Conservation (phyloP, 2,113 vertebrate genomes). For the Clarias gariepinus region DNA sequence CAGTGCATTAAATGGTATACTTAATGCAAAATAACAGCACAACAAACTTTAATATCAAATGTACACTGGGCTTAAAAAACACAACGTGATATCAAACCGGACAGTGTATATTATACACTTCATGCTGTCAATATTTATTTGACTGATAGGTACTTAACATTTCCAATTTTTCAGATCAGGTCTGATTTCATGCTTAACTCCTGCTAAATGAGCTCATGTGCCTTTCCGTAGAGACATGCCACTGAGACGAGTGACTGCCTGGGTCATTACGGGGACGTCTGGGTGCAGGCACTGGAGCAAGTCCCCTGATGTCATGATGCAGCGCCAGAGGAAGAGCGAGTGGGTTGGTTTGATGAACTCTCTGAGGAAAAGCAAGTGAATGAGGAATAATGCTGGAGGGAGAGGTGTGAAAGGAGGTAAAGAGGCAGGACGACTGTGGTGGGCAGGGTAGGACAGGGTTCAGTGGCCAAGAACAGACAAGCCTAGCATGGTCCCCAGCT, state of each 20-base stretch:
- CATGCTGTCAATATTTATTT: conserved; percentile 1
- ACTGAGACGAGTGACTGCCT: conserved; percentile 12
- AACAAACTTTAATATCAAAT: conserved; percentile 26
- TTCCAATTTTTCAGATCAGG: conserved; percentile 23
- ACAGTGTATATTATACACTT: neutral
- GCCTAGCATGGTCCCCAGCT: conserved; percentile 56
- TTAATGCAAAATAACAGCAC: conserved; percentile 18
- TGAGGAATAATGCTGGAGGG: conserved; percentile 54
- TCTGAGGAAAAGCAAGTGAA: conserved; percentile 51
- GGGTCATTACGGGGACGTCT: conserved; percentile 31
- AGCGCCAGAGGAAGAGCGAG: conserved; percentile 42
- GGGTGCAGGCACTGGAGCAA: conserved; percentile 39
- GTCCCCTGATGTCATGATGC: conserved; percentile 34
- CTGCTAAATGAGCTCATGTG: conserved; percentile 19
- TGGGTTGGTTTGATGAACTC: conserved; percentile 63
- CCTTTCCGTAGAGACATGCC: conserved; percentile 1
- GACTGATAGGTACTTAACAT: conserved; percentile 13
- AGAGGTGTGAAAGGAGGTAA: conserved; percentile 55
- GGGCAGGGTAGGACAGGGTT: conserved; percentile 64
- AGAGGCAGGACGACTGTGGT: conserved; percentile 48
- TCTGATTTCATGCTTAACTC: conserved; percentile 24
- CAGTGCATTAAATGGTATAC: neutral
- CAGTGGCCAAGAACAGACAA: conserved; percentile 66
- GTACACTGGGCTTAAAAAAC: neutral
- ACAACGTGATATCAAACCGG: neutral